Base-by-base conservation (phyloP, 2,888 invertebrate species). In the Drosophila diplacantha region DNA sequence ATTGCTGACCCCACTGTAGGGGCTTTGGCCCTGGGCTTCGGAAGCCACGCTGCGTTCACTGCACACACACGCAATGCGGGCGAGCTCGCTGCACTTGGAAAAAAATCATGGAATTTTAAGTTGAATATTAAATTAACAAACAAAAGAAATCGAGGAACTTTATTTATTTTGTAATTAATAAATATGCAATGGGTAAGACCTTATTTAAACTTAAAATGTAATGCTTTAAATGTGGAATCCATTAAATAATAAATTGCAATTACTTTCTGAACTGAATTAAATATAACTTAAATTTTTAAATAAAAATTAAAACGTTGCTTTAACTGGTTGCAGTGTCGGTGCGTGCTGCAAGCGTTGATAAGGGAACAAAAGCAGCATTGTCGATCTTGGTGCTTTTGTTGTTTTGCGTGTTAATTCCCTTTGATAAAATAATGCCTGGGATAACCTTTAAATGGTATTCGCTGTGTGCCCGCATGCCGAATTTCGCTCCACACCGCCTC, bases 371-470 rank as follows among this genome's bases (percentile, higher is more conserved):
- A 57, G 55, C 47, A 16, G 59, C 50, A 43, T 37, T 44, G 59
- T 26, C 53, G 34, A 24, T 50, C 37, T 41, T 60, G 31, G 20
- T 47, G 46, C 34, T 51, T 50, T 29, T 68, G 63, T 82, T 82
- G 84, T 80, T 80, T 71, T 81, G 85, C 85, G 79, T 80, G 83
- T 80, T 84, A 80, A 80, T 80, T 83, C 80, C 83, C 72, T 75
- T 80, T 81, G 80, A 81, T 81, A 81, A 84, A 84, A 81, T 81
- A 81, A 83, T 83, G 76, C 85, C 76, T 18, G 51, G 83, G 82
- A 84, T 84, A 83, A 75, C 79, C 83, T 83, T 84, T 84, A 73
- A 80, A 80, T 84, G 83, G 79, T 69, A 56, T 61, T 60, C 37
- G 39, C 44, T 63, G 71, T 71, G 64, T 68, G 78, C 84, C 82